A percentile compares a stretch with the other conserved stretches of the same genome.
phyloP scores from a whole-genome alignment of 2,888 invertebrate genomes.

The Yponomeuta cagnagella region DNA sequence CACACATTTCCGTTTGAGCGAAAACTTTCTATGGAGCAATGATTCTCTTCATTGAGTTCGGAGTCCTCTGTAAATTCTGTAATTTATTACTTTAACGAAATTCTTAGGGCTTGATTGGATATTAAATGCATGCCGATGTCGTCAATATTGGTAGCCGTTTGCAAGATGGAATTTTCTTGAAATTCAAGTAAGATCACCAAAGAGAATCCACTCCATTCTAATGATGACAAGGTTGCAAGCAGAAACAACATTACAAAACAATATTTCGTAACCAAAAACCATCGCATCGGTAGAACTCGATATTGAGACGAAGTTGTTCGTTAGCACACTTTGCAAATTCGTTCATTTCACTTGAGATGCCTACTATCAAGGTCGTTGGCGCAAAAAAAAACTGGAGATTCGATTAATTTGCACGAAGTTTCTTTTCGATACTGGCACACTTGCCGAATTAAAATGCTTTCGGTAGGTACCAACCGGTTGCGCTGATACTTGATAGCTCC shows the following conservation, averaged over 20 bases:
- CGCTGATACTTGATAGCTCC: slow-evolving; percentile 33
- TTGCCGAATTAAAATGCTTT: slow-evolving; percentile 40
- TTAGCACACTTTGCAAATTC: slow-evolving; percentile 9
- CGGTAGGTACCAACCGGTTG: slow-evolving; percentile 49
- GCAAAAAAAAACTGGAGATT: slow-evolving; percentile 18
- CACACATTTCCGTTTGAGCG: neutral
- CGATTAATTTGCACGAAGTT: slow-evolving; percentile 42
- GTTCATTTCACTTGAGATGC: neutral
- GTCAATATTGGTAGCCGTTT: neutral
- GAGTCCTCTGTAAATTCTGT: neutral
- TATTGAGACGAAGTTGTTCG: neutral
- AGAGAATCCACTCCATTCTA: neutral
- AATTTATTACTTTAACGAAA: neutral
- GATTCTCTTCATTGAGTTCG: neutral
- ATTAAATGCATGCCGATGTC: neutral
- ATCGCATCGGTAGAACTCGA: neutral
- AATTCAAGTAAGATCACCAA: neutral
- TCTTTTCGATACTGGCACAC: slow-evolving; percentile 53
- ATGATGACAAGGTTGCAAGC: neutral
- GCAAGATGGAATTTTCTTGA: neutral
- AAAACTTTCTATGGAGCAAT: neutral
- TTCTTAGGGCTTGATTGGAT: neutral
- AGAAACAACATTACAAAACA: neutral
- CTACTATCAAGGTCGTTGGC: slow-evolving; percentile 48
- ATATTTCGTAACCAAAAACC: neutral